Evolutionary conservation across 2,113 vertebrate genomes (phyloP), one percentile per base, ranked within the genome.

Genomic region (Lathamus discolor): DNA sequence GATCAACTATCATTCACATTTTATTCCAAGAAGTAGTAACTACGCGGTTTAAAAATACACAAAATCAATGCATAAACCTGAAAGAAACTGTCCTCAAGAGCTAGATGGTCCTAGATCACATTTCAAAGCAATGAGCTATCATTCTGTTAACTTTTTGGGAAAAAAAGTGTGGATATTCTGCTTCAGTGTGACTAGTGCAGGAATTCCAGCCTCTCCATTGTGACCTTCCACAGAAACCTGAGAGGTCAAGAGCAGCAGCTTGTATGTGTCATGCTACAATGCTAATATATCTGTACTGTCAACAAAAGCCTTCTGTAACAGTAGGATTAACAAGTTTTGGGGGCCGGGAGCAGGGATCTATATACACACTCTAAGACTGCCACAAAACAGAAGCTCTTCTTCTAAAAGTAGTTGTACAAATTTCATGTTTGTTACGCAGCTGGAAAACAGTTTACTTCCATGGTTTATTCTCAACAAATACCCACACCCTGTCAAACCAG

Each of bases 111-210:
- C 6, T 16, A 86, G 85, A 75, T 96, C 86, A 33, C 46, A 76
- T 94, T 96, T 96, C 93, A 96, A 96, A 95, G 84, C 74, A 64
- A 66, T 1, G 19, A 6, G 2, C 31, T 68, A 87, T 73, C 54
- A n/a, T 91, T 89, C 64, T 64, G 70, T 52, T 95, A 92, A 93
- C 94, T 94, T 95, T 94, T 51, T 41, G 67, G 80, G 81, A 79
- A 96, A 92, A 87, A 44, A 46, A 66, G 73, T 10, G 66, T 16
- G 48, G 81, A 80, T 77, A 96, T 52, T 92, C 78, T 22, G 43
- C 79, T 81, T 76, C 69, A 37, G 46, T 35, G 46, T 48, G 46
- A 90, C 86, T 96, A 94, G 90, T 6, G 1, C 61, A 82, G 83
- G 88, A 92, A 95, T 95, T 94, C 66, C 55, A 94, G 49, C 22